phyloP scores from a whole-genome alignment of 2,113 vertebrate species.

The Etheostoma cragini region DNA sequence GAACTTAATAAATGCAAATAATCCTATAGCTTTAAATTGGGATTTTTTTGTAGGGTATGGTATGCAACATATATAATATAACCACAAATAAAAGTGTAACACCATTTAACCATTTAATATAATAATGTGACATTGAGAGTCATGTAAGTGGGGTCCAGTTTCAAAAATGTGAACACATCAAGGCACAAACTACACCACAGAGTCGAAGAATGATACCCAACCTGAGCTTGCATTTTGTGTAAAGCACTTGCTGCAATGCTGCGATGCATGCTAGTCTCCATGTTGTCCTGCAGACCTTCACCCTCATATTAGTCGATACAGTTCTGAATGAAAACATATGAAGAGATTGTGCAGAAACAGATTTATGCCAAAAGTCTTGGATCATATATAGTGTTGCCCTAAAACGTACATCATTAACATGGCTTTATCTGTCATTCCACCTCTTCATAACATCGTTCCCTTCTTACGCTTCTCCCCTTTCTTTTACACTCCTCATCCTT shows the following conservation, averaged over 20 bases:
- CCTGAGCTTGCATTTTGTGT: conserved; percentile 49
- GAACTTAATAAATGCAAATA: background rate
- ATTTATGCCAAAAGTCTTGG: background rate
- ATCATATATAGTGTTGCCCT: background rate
- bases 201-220: conserved; percentile 16
- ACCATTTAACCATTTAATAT: background rate
- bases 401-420: conserved; percentile 7
- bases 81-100: background rate
- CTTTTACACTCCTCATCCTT: background rate
- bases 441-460: conserved; percentile 2
- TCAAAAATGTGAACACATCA: background rate
- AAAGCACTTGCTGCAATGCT: conserved; percentile 35
- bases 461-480: conserved; percentile 1
- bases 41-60: background rate
- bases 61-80: background rate
- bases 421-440: conserved; percentile 18
- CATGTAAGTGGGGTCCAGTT: too few relatives aligned
- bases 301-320: background rate
- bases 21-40: background rate
- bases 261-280: conserved; percentile 60
- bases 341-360: background rate
- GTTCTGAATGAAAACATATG: conserved; percentile 22
- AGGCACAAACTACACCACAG: background rate
- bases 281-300: conserved; percentile 30
- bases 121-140: background rate